A percentile compares a stretch with the other conserved stretches of the same genome.
phyloP scores from a whole-genome alignment of 2,888 invertebrate genomes.

The Amiota minor region DNA sequence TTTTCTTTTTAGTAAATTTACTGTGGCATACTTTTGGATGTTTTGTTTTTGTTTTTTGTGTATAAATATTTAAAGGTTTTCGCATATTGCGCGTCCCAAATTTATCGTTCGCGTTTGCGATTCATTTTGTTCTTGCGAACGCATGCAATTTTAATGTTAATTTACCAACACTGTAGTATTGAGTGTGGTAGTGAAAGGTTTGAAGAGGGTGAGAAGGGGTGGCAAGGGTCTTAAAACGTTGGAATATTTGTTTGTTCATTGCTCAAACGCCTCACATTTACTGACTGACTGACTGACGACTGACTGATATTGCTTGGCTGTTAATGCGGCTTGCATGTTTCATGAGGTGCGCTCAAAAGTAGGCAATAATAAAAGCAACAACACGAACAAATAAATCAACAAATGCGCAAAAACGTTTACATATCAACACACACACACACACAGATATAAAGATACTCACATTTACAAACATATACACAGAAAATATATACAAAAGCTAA shows the following conservation, averaged over 20 bases:
- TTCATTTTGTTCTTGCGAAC: background rate
- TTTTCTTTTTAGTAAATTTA: background rate
- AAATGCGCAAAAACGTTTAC: background rate
- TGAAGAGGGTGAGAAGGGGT: too few species aligned
- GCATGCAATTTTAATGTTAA: conserved; percentile 21
- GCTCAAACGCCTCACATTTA: too few species aligned
- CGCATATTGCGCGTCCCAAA: background rate
- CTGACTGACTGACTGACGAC: too few species aligned
- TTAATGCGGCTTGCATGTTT: background rate
- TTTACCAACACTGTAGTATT: background rate
- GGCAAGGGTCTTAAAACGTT: too few species aligned
- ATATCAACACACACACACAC: background rate
- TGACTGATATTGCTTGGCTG: too few species aligned
- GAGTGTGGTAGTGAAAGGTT: too few species aligned
- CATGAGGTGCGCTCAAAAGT: background rate
- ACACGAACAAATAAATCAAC: background rate
- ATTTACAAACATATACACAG: background rate
- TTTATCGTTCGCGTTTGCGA: too few species aligned
- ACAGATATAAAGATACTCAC: background rate
- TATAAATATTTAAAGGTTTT: conserved; percentile 12
- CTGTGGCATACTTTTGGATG: background rate
- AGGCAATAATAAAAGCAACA: background rate
- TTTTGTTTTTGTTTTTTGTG: too few species aligned
- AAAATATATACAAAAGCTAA: background rate
- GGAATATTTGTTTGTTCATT: too few species aligned